These are phyloP conservation scores for Mycteria americana DNA, from an alignment of 2,797 vertebrate species.

Conservation along the genomic window DNA sequence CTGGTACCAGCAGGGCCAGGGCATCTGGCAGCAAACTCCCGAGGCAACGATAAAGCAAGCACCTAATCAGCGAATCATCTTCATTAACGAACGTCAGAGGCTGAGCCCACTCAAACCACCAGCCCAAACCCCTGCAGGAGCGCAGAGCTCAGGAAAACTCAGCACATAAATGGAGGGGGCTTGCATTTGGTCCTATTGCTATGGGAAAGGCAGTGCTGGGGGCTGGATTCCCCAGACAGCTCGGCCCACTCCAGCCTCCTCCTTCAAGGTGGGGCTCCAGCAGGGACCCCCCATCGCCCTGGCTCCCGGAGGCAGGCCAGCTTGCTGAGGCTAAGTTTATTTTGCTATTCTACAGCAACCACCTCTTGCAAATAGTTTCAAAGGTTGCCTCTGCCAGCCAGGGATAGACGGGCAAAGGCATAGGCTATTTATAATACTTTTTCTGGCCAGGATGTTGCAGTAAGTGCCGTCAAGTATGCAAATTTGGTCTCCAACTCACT, in stretches of 20 bases:
- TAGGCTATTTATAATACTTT: background rate
- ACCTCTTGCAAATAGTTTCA: background rate
- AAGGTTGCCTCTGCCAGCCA: background rate
- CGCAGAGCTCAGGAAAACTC: background rate
- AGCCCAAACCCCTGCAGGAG: background rate
- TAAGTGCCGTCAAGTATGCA: background rate
- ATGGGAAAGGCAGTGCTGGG: rapidly evolving
- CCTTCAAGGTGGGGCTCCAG: background rate
- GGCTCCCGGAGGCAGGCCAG: background rate
- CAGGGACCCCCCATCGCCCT: background rate
- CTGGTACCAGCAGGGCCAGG: background rate
- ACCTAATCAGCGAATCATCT: background rate
- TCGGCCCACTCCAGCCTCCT: background rate
- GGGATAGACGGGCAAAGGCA: background rate
- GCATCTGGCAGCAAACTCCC: background rate
- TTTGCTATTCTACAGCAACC: background rate
- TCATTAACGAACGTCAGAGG: background rate
- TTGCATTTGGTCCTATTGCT: background rate
- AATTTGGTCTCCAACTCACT: background rate
- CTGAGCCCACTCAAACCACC: background rate
- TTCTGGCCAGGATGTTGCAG: background rate
- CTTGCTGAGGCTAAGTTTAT: background rate
- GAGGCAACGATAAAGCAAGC: background rate
- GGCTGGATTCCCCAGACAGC: background rate
- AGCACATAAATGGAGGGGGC: background rate